A percentile compares a stretch with the other conserved stretches of the same genome.
Evolutionary conservation across 64 coral and sea anemone genomes (phyloP).

Genomic region (Pocillopora verrucosa): DNA sequence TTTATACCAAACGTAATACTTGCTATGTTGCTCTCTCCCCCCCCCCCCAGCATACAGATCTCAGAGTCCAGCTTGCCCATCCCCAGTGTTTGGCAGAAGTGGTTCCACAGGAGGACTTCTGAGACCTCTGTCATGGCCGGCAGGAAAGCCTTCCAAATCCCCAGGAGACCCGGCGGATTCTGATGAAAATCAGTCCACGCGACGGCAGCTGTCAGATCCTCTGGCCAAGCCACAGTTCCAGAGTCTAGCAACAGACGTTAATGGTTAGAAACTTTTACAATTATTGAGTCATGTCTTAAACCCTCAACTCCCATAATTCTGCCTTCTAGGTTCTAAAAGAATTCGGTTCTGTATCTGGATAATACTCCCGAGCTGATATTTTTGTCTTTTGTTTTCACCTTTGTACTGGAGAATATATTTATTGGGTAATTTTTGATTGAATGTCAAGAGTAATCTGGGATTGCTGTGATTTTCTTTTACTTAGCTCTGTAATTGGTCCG

Average conservation of each 20-base stretch:
- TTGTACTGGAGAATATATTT: too few species aligned
- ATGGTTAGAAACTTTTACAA: constrained; percentile 12
- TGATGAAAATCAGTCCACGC: constrained; percentile 16
- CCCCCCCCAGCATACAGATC: constrained; percentile 22
- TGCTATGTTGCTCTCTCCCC: not conserved
- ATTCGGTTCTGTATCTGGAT: too few species aligned
- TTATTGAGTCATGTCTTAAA: too few species aligned
- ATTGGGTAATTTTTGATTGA: too few species aligned
- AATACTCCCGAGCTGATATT: too few species aligned
- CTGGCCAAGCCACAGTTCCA: constrained; percentile 14
- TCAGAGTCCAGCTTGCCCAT: constrained; percentile 49
- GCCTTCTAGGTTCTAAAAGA: too few species aligned
- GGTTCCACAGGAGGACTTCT: constrained; percentile 20
- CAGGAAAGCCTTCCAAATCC: constrained; percentile 51
- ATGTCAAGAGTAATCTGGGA: too few species aligned
- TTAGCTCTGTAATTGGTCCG: too few species aligned
- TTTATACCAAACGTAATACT: too few species aligned
- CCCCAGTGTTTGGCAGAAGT: constrained; percentile 61
- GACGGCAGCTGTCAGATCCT: constrained; percentile 57
- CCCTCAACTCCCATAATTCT: too few species aligned
- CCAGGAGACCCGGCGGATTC: constrained; percentile 13
- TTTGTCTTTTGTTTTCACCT: too few species aligned
- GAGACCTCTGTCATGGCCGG: constrained; percentile 66
- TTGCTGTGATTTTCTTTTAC: too few species aligned
- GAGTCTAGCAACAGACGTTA: constrained; percentile 52